Base-by-base conservation (phyloP, 2,113 vertebrate genomes). In the Laterallus jamaicensis region DNA sequence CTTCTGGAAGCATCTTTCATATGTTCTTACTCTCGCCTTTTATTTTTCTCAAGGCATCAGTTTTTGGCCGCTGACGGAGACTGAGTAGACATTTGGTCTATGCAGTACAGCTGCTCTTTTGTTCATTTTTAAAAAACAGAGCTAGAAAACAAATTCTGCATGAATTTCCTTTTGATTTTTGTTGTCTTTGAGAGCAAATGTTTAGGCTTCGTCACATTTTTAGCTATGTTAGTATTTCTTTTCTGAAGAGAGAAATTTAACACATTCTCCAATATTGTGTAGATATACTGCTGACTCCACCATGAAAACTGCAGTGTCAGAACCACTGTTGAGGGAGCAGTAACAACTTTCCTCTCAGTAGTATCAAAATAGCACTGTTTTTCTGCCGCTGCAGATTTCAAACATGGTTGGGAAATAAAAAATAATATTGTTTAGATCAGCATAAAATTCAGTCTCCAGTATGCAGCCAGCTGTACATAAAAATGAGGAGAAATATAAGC, bases 91-190 rank as follows among this genome's bases (percentile, higher is more conserved):
- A 63, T 90, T 78, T 81, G 22, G 88, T 81, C 68, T 78, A 42
- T 9, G 40, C 42, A 64, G 32, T 47, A 81, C 92, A 96, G 88
- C 92, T 97, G 96, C 14, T 93, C 69, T 82, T 97, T 91, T 94
- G 73, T 95, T 93, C 12, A n/a, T 82, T 89, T 96, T 52, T 68
- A 86, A 88, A 78, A 90, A 90, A 75, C 60, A 86, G 67, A 90
- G 35, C 42, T 82, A 64, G 60, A 86, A 95, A 84, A 39, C 68
- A 90, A 94, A 84, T 71, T 84, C 52, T 44, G n/a, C 77, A 78
- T 52, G 84, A 32, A 78, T 78, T 81, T 75, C 17, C 55, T 83
- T 80, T 60, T 91, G 86, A 89, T 92, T 96, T 92, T 95, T 86
- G 80, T 70, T 88, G 52, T 93, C 56, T 84, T 78, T 92, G 77